Evolutionary conservation across 1,140 invertebrate genomes (phyloP), one percentile per base, ranked within the genome.

Genomic region (Penaeus indicus): DNA sequence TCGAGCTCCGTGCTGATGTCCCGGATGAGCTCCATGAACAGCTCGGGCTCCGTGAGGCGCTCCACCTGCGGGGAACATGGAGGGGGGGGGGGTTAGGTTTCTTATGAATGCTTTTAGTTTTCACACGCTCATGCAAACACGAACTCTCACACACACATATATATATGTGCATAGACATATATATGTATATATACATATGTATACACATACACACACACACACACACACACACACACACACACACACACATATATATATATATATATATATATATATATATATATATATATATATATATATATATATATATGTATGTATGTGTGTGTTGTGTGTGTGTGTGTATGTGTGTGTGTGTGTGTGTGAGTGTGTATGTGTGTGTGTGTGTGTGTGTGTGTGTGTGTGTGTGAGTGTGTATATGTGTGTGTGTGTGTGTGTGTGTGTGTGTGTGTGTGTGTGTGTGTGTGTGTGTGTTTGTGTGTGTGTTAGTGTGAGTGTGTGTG

Each of bases 1-100:
- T 98, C 97, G 92, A 98, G 92, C 93, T 98, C 97, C 92, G 97
- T 98, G 88, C 97, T 96, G 78, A 98, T 97, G 92, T 98, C 97
- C 75, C 96, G 95, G 91, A 98, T 98, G 85, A 98, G 94, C 93
- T 98, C 97, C 96, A 98, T 97, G 92, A 98, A 97, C 27, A 97
- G 94, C 90, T 92, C 91, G 0, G 91, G 90, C 85, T 92, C 92
- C 38, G 85, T 78, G 19, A 86, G 78, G 0, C 85, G 77, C 32
- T 86, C 85, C 54, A 80, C 85, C 85, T 86, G 85, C 10, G 61
- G 5, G 69, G 64, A 11, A 1, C 10, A 69, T 27, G 8, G 60
- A 32, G 19, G n/a, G 27, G 32, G 27, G 3, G 27, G 16, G 8
- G 5, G 7, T 32, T 77, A 25, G 19, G 27, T 3, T 47, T 10